Conservation (phyloP, 2,113 vertebrate species). For the Corythaeola cristata region DNA sequence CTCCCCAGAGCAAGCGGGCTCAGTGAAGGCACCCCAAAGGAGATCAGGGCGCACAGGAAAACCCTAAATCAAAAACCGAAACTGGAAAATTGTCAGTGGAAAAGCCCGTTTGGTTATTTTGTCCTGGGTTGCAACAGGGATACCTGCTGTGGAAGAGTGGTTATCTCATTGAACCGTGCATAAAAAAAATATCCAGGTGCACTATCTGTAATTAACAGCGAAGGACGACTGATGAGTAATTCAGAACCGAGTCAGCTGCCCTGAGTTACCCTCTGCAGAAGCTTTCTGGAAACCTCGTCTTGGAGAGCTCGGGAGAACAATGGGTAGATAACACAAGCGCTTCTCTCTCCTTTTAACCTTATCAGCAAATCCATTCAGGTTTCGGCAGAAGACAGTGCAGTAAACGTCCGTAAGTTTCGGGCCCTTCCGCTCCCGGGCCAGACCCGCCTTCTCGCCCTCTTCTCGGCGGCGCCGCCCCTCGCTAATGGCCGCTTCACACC, state of each 20-base stretch:
- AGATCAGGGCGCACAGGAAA: not conserved
- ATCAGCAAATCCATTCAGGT: rapidly evolving
- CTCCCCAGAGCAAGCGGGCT: not conserved
- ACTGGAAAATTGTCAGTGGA: not conserved
- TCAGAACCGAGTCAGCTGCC: not conserved
- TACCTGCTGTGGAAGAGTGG: not conserved
- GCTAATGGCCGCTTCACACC: not conserved
- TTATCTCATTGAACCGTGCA: not conserved
- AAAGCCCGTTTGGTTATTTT: not conserved
- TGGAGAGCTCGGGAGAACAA: not conserved
- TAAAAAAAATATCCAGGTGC: not conserved
- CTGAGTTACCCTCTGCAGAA: not conserved
- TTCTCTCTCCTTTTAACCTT: not conserved
- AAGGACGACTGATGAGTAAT: not conserved
- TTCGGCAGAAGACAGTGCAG: rapidly evolving
- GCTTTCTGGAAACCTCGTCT: not conserved
- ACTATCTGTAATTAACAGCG: no score
- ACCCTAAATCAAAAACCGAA: not conserved
- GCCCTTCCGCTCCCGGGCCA: rapidly evolving
- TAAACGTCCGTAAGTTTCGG: rapidly evolving
- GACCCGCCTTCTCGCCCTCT: rapidly evolving
- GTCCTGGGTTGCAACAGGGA: not conserved
- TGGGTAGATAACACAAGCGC: rapidly evolving
- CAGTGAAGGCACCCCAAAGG: not conserved
- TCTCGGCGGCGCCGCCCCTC: not conserved